A percentile compares a stretch with the other conserved stretches of the same genome.
Evolutionary conservation across 2,888 invertebrate genomes (phyloP).

Genomic region (Miltochrista miniata): DNA sequence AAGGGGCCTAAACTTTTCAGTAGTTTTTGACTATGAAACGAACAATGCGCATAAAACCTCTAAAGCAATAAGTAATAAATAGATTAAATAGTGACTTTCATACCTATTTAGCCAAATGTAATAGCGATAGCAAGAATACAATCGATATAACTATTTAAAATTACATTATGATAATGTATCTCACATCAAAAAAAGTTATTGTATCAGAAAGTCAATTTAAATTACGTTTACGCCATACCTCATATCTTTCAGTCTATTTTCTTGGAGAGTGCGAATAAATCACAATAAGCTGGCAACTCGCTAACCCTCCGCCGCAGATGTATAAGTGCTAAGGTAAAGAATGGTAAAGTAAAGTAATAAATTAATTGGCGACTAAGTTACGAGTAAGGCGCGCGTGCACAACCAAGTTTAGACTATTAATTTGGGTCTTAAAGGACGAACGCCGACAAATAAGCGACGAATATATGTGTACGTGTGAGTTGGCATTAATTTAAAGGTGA

Average conservation of each 20-base stretch:
- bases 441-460: conserved; percentile 64
- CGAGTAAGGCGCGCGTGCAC: conserved; percentile 61
- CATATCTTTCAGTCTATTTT: conserved; percentile 18
- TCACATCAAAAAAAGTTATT: not conserved
- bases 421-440: conserved; percentile 71
- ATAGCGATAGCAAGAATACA: too few relatives aligned
- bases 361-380: conserved; percentile 80
- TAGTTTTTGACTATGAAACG: too few relatives aligned
- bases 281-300: conserved; percentile 51
- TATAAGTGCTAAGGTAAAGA: conserved; percentile 77
- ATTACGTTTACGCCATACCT: not conserved
- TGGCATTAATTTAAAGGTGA: conserved; percentile 28
- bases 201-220: conserved; percentile 1
- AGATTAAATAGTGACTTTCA: too few relatives aligned
- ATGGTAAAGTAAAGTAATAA: conserved; percentile 80
- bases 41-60: too few relatives aligned
- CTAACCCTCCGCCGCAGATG: conserved; percentile 45
- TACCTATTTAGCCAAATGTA: too few relatives aligned
- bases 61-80: too few relatives aligned
- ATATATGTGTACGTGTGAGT: conserved; percentile 49
- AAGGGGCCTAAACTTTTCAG: too few relatives aligned
- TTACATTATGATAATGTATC: too few relatives aligned
- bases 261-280: conserved; percentile 35
- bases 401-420: conserved; percentile 80
- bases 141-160: too few relatives aligned